phyloP scores from a whole-genome alignment of 23 tunicate genomes.

The Styela clava region DNA sequence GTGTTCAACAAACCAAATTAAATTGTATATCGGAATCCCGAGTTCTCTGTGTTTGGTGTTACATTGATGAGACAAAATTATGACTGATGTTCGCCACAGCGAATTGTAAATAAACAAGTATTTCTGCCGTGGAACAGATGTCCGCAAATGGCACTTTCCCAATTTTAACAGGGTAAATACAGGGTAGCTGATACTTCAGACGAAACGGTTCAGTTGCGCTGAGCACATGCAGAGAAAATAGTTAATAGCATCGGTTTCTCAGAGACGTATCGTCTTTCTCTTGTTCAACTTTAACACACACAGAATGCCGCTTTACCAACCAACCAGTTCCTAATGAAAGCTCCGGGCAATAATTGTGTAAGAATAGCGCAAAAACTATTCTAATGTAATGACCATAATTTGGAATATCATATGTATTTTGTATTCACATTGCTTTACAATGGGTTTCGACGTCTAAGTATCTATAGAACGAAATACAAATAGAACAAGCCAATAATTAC shows the following conservation, averaged over 20 bases:
- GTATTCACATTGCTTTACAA: no score
- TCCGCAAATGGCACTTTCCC: not conserved
- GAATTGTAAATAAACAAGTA: not conserved
- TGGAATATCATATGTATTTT: no score
- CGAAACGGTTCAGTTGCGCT: not conserved
- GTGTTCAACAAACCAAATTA: no score
- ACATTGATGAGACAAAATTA: not conserved
- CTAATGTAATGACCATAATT: no score
- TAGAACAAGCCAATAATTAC: no score
- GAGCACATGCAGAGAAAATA: constrained; percentile 34
- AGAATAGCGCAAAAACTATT: not conserved
- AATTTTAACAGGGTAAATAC: not conserved
- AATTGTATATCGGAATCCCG: no score
- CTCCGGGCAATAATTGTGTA: not conserved
- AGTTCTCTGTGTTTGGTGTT: no score
- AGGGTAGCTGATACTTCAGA: constrained; percentile 4
- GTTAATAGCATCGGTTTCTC: not conserved
- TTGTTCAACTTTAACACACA: not conserved
- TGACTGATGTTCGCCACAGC: not conserved
- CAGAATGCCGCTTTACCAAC: not conserved
- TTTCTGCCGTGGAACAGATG: not conserved
- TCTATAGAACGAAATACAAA: no score
- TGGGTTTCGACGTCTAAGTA: no score
- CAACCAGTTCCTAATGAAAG: not conserved
- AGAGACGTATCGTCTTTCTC: not conserved